Percentiles rank a stretch among this genome's conserved stretches.
These are phyloP conservation scores for Drosophila recens DNA, from an alignment of 2,888 invertebrate genomes.

Conservation along the genomic window DNA sequence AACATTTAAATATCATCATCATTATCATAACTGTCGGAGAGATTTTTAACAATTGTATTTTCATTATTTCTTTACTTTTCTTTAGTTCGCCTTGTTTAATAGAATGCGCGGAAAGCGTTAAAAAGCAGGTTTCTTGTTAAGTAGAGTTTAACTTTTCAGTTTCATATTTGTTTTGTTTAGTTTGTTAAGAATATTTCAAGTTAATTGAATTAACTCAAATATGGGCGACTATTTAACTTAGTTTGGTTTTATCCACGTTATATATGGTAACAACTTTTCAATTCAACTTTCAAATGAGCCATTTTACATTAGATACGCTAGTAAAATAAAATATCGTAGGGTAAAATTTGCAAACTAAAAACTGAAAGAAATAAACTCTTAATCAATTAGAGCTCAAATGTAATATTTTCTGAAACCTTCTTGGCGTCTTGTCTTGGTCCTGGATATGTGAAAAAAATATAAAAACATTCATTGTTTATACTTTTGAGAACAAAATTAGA, in stretches of 20 bases:
- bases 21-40: conserved; percentile 63
- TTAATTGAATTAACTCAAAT: conserved; percentile 77
- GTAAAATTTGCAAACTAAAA: conserved; percentile 7
- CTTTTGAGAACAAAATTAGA: conserved; percentile 13
- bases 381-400: too few species aligned
- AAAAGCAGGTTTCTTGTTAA: conserved; percentile 48
- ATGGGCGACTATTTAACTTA: conserved; percentile 57
- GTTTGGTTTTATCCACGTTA: conserved; percentile 27
- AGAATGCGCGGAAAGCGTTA: conserved; percentile 63
- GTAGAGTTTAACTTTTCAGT: conserved; percentile 16
- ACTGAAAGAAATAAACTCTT: not conserved
- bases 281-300: conserved; percentile 47
- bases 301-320: conserved; percentile 19
- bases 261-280: conserved; percentile 64
- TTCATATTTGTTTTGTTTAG: conserved; percentile 6
- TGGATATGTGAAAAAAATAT: conserved; percentile 27
- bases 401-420: conserved; percentile 56
- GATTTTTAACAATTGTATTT: conserved; percentile 73
- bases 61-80: conserved; percentile 40
- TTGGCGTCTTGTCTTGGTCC: conserved; percentile 63
- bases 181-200: conserved; percentile 44
- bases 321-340: not conserved
- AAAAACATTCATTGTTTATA: not conserved
- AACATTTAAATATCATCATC: conserved; percentile 65
- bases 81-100: conserved; percentile 33